Base-by-base conservation (phyloP, 2,888 invertebrate genomes). In the Marronus borbonicus region DNA sequence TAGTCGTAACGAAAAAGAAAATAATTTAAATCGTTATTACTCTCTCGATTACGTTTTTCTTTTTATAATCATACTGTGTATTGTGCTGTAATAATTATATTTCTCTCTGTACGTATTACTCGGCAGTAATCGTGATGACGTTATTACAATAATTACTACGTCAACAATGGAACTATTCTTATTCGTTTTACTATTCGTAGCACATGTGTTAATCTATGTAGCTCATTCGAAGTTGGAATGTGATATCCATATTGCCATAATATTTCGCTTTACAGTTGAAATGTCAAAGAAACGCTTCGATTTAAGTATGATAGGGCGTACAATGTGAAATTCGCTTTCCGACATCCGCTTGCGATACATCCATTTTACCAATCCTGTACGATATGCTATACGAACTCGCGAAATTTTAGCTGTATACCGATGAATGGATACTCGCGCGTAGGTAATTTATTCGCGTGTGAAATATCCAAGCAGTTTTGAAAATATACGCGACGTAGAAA, bases 381-480 rank as follows among this genome's bases (percentile, higher is more conserved):
- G 20, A 17, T 17, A 55, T 20, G 20, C 3, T 20, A 24, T 24
- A 17, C 55, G 17, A 10, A 20, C 8, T 55, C 10, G 36, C 20
- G 36, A 58, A 58, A 58, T 72, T 31, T 58, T 72, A 60, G 58
- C 58, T 58, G 20, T 60, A 17, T 72, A 17, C 1, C 55, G 20
- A 55, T 24, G 20, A 55, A 55, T 55, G 55, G 10, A 44, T 55
- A 7, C 52, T 4, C 49, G 20, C 20, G 55, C 68, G 49, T 62
- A 62, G 14, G 14, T 20, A 36, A 70, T 36, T 72, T 58, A 36
- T 39, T 72, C 58, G 39, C 39, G 58, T 44, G 58, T 72, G 17
- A 72, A 72, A 72, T 58, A 72, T 39, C 20, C 12, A 39, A 58
- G 39, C 58, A 17, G 58, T 72, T 72, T 58, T 39, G 69, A 76